A percentile compares a stretch with the other conserved stretches of the same genome.
Evolutionary conservation across 2,888 invertebrate species (phyloP).

Genomic region (Teleiodes luculella): DNA sequence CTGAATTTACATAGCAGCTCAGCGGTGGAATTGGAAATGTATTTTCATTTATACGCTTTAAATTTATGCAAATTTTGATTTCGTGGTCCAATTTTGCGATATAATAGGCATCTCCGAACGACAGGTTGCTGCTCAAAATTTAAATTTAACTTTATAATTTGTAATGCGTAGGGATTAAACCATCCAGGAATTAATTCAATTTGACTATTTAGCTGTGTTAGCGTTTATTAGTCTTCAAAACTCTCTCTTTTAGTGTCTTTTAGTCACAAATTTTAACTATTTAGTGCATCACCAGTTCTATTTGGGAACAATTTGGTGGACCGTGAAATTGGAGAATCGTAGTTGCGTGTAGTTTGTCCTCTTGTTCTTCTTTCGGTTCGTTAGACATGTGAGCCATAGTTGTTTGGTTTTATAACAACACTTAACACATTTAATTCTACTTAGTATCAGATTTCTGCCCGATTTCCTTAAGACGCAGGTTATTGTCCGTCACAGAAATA

Average conservation of each 20-base stretch:
- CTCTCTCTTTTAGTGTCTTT: too few relatives aligned
- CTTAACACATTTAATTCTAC: not conserved
- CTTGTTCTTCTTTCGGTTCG: conserved; percentile 42
- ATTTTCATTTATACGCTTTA: conserved; percentile 48
- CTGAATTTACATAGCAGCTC: conserved; percentile 58
- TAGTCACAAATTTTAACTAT: too few relatives aligned
- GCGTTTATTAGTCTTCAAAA: too few relatives aligned
- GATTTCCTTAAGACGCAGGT: too few relatives aligned
- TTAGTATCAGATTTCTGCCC: too few relatives aligned
- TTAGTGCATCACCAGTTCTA: conserved; percentile 10
- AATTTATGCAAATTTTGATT: conserved; percentile 48
- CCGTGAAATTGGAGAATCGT: conserved; percentile 47
- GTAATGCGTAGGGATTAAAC: not conserved
- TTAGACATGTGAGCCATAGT: conserved; percentile 39
- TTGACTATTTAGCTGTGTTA: too few relatives aligned
- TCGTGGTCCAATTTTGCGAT: conserved; percentile 25
- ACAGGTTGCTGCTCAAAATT: conserved; percentile 16
- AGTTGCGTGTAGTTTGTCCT: conserved; percentile 35
- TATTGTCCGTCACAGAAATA: not conserved
- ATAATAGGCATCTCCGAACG: conserved; percentile 19
- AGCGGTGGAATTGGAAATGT: conserved; percentile 54
- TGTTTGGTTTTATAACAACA: conserved; percentile 23
- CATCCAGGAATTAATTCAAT: too few relatives aligned
- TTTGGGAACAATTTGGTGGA: conserved; percentile 29
- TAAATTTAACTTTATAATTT: conserved; percentile 14